Evolutionary conservation across 2,113 vertebrate genomes (phyloP).

Genomic region (Cyprinus carpio): DNA sequence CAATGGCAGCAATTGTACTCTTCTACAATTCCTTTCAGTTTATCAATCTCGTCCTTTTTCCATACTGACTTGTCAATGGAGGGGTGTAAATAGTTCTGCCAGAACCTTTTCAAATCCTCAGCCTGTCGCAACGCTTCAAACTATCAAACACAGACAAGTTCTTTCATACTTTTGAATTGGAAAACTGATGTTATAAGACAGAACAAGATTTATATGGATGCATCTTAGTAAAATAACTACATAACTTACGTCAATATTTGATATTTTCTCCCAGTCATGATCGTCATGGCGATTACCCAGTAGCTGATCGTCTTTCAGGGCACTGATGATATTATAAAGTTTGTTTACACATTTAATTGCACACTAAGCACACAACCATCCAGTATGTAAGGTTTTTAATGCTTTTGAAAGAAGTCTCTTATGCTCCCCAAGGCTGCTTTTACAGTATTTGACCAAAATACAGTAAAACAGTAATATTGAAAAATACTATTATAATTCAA

Average conservation of each 20-base stretch:
- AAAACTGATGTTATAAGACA: background rate
- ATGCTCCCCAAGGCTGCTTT: background rate
- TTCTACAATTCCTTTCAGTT: constrained; percentile 74
- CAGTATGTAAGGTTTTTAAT: background rate
- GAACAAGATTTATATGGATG: background rate
- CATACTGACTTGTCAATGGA: constrained; percentile 83
- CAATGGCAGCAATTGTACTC: constrained; percentile 72
- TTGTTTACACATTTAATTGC: background rate
- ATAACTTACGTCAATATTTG: constrained; percentile 86
- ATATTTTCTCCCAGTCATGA: constrained; percentile 94
- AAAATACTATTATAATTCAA: background rate
- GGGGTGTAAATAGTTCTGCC: constrained; percentile 91
- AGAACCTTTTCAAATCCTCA: constrained; percentile 81
- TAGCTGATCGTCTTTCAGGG: constrained; percentile 80
- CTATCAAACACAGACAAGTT: constrained; percentile 67
- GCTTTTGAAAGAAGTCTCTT: background rate
- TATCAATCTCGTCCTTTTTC: constrained; percentile 79
- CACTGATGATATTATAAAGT: constrained; percentile 68
- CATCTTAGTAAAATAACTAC: background rate
- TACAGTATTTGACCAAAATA: background rate
- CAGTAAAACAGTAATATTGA: background rate
- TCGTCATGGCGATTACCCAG: constrained; percentile 79
- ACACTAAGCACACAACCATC: background rate
- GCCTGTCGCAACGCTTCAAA: constrained; percentile 83
- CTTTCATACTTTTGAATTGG: background rate